Percentiles rank a stretch among this genome's conserved stretches.
phyloP scores from a whole-genome alignment of 2,113 vertebrate species.

The Trogon melanurus region DNA sequence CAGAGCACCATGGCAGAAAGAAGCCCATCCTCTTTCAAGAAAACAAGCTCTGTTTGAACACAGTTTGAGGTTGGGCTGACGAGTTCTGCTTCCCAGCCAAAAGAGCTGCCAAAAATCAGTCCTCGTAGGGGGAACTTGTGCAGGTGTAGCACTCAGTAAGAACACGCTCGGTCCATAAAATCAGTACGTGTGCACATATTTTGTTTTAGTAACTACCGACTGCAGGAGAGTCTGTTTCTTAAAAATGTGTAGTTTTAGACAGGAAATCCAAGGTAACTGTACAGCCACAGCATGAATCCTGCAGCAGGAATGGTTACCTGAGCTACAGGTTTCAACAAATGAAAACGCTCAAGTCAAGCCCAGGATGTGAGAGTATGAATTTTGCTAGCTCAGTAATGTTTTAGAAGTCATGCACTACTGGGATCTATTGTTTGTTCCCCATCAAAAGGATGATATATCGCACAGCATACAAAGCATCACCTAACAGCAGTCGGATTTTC shows the following conservation, averaged over 20 bases:
- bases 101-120: neutral
- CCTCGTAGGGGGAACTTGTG: neutral
- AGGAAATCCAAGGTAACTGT: neutral
- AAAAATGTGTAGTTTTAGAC: neutral
- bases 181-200: neutral
- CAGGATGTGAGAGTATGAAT: conserved; percentile 17
- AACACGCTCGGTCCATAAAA: neutral
- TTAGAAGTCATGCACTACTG: conserved; percentile 36
- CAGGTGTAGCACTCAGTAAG: neutral
- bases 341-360: conserved; percentile 31
- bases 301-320: neutral
- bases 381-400: conserved; percentile 65
- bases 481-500: conserved; percentile 44
- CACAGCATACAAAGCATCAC: conserved; percentile 44
- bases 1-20: neutral
- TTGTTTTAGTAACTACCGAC: neutral
- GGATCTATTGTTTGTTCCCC: conserved; percentile 44
- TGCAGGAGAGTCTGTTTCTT: neutral
- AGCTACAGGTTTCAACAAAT: conserved; percentile 37
- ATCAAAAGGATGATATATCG: conserved; percentile 36
- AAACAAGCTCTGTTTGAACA: neutral
- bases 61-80: neutral
- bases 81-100: neutral
- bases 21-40: rapidly evolving
- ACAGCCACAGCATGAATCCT: neutral